A percentile compares a stretch with the other conserved stretches of the same genome.
These are phyloP conservation scores for Emydocephalus ijimae DNA, from an alignment of 2,113 vertebrate species.

Conservation along the genomic window DNA sequence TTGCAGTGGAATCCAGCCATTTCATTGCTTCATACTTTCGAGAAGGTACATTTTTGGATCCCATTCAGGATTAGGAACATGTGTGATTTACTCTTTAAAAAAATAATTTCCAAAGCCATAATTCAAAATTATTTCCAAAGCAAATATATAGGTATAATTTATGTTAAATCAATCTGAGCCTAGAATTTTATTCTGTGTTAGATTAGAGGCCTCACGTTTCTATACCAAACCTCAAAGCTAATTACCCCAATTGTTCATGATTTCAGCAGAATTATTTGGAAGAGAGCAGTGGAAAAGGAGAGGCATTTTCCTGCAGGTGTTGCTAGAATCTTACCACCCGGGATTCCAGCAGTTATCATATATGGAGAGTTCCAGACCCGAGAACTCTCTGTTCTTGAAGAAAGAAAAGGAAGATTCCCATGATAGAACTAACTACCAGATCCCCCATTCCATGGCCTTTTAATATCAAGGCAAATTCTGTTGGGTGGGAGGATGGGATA, in stretches of 20 bases:
- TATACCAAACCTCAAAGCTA: neutral
- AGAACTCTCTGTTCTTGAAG: neutral
- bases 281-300: neutral
- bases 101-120: neutral
- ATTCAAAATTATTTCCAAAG: neutral
- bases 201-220: neutral
- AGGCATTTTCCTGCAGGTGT: neutral
- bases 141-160: neutral
- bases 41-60: no score
- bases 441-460: neutral
- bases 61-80: neutral
- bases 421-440: neutral
- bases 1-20: neutral
- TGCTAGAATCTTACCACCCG: neutral
- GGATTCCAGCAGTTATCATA: neutral
- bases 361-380: neutral
- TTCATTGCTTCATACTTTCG: neutral
- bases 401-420: neutral
- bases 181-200: neutral
- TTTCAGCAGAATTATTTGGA: neutral
- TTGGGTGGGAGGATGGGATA: neutral
- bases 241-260: neutral
- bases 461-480: neutral
- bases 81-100: neutral
- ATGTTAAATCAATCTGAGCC: no score